Evolutionary conservation across 2,113 vertebrate species (phyloP).

Genomic region (Isurus oxyrinchus): DNA sequence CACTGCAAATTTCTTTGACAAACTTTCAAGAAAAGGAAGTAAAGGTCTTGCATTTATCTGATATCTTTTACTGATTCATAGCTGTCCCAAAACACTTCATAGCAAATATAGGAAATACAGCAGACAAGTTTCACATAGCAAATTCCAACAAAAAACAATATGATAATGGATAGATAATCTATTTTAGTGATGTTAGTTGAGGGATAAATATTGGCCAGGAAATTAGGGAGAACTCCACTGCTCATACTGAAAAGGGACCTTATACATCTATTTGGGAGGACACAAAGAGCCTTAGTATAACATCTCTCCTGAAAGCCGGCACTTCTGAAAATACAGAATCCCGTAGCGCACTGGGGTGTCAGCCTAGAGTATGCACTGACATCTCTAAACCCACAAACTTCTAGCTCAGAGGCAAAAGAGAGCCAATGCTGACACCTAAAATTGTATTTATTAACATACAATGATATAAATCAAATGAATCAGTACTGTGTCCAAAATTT

Average conservation of each 20-base stretch:
- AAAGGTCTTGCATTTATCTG: background rate
- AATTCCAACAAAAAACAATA: background rate
- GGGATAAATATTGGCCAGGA: background rate
- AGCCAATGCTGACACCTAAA: background rate
- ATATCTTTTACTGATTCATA: background rate
- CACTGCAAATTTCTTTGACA: background rate
- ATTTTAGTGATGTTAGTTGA: background rate
- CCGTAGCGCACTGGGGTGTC: background rate
- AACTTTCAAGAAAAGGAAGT: background rate
- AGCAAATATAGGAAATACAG: background rate
- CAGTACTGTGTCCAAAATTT: background rate
- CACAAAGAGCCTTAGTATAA: background rate
- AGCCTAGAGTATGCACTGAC: background rate
- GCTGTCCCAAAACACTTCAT: background rate
- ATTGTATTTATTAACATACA: background rate
- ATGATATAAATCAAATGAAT: background rate
- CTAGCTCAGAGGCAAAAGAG: background rate
- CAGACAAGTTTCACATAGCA: background rate
- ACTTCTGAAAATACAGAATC: background rate
- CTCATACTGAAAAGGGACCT: background rate
- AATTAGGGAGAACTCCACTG: background rate
- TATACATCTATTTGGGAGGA: background rate
- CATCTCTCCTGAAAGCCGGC: background rate
- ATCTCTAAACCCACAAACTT: background rate
- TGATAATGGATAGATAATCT: background rate